These are phyloP conservation scores for Alitta virens DNA, from an alignment of 2,888 invertebrate genomes.

Conservation along the genomic window DNA sequence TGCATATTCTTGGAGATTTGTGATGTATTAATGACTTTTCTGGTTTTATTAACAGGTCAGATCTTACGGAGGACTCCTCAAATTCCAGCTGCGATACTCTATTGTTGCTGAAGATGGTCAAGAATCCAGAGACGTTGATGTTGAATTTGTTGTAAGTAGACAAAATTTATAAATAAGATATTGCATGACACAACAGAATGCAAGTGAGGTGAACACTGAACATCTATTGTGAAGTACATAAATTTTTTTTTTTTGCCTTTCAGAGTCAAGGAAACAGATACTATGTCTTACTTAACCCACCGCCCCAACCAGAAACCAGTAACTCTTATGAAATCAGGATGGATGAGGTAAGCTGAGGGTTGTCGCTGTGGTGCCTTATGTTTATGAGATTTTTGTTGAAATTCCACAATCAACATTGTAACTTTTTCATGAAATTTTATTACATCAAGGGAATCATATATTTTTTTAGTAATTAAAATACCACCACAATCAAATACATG, in stretches of 20 bases:
- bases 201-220: too few relatives aligned
- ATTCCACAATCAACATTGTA: too few relatives aligned
- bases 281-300: conserved; percentile 68
- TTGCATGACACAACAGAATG: too few relatives aligned
- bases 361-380: too few relatives aligned
- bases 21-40: too few relatives aligned
- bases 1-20: too few relatives aligned
- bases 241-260: conserved; percentile 7
- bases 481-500: too few relatives aligned
- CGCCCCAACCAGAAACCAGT: conserved; percentile 59
- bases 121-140: conserved; percentile 71
- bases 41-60: conserved; percentile 64
- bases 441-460: too few relatives aligned
- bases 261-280: conserved; percentile 69
- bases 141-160: conserved; percentile 68
- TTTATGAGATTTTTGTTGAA: too few relatives aligned
- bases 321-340: conserved; percentile 49
- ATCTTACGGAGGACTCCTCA: conserved; percentile 83
- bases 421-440: too few relatives aligned
- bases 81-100: conserved; percentile 71
- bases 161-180: background rate
- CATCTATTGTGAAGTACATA: background rate
- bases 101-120: conserved; percentile 59
- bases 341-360: conserved; percentile 67
- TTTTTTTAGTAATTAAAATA: too few relatives aligned